phyloP scores from a whole-genome alignment of 2,888 invertebrate genomes.

The Lissocephala sabroskyi region DNA sequence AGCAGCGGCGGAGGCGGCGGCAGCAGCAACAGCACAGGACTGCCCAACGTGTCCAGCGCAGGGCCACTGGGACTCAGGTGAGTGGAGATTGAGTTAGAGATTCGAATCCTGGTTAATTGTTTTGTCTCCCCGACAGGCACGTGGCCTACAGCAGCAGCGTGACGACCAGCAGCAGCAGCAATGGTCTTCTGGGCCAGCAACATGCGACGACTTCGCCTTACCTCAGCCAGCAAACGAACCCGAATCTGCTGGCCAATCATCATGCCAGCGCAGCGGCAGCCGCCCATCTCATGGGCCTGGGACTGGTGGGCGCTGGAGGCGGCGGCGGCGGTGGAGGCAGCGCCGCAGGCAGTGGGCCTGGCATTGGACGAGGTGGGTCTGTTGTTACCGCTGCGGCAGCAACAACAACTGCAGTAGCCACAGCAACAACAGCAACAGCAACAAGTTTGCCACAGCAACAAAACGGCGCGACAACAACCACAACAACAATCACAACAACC shows the following conservation, averaged over 20 bases:
- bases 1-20: slow-evolving; percentile 13
- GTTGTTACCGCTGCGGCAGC: slow-evolving; percentile 33
- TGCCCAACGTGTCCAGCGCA: slow-evolving; percentile 30
- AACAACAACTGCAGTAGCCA: slow-evolving; percentile 30
- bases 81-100: slow-evolving; percentile 14
- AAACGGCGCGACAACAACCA: slow-evolving; percentile 43
- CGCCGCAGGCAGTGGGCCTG: slow-evolving; percentile 26
- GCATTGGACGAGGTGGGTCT: slow-evolving; percentile 66
- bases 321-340: too few species aligned
- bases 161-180: slow-evolving; percentile 33
- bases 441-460: slow-evolving; percentile 32
- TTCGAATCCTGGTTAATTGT: background rate
- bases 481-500: slow-evolving; percentile 13
- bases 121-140: background rate
- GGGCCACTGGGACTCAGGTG: slow-evolving; percentile 47
- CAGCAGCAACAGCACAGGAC: slow-evolving; percentile 22
- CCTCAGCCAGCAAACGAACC: slow-evolving; percentile 38
- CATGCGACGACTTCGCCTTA: too few species aligned
- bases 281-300: slow-evolving; percentile 34
- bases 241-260: slow-evolving; percentile 29
- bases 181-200: slow-evolving; percentile 48
- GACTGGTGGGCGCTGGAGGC: slow-evolving; percentile 26
- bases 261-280: slow-evolving; percentile 40
- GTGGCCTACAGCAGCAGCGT: slow-evolving; percentile 24
- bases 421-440: slow-evolving; percentile 21